Percentiles rank a stretch among this genome's conserved stretches.
These are phyloP conservation scores for Ectemnius cavifrons DNA, from an alignment of 2,888 invertebrate genomes.

Conservation along the genomic window DNA sequence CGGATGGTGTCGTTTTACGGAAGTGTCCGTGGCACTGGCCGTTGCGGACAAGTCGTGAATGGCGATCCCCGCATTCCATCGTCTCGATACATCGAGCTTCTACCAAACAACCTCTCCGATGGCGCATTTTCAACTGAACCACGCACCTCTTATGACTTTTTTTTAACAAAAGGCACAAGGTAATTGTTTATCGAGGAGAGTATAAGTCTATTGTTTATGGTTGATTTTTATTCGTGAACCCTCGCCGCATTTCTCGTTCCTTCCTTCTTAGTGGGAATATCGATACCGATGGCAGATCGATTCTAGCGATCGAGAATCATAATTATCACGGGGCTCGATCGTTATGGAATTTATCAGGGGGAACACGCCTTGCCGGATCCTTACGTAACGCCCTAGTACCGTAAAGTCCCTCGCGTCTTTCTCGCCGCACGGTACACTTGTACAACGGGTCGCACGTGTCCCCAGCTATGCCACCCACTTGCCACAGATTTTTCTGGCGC, in stretches of 20 bases:
- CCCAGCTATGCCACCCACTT: slow-evolving; percentile 26
- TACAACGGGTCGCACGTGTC: slow-evolving; percentile 32
- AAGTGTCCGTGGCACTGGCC: neutral
- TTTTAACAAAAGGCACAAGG: no score
- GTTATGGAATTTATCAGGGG: slow-evolving; percentile 70
- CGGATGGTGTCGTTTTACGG: neutral
- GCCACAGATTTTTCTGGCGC: slow-evolving; percentile 25
- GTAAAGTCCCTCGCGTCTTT: slow-evolving; percentile 45
- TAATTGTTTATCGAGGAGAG: no score
- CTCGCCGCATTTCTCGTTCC: neutral
- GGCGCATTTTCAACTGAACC: no score
- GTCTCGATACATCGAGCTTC: neutral
- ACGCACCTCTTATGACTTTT: slow-evolving; percentile 12
- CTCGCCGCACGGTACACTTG: slow-evolving; percentile 31
- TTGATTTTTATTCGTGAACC: no score
- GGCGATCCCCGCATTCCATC: no score
- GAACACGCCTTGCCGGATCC: slow-evolving; percentile 61
- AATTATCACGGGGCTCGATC: slow-evolving; percentile 65
- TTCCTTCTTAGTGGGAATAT: neutral
- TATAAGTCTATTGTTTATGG: no score
- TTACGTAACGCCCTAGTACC: slow-evolving; percentile 62
- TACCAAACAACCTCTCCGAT: no score
- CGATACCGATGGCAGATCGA: slow-evolving; percentile 22
- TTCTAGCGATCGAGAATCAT: slow-evolving; percentile 49
- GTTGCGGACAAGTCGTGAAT: no score